Evolutionary conservation across 2,113 vertebrate genomes (phyloP).

Genomic region (Nothocercus julius): DNA sequence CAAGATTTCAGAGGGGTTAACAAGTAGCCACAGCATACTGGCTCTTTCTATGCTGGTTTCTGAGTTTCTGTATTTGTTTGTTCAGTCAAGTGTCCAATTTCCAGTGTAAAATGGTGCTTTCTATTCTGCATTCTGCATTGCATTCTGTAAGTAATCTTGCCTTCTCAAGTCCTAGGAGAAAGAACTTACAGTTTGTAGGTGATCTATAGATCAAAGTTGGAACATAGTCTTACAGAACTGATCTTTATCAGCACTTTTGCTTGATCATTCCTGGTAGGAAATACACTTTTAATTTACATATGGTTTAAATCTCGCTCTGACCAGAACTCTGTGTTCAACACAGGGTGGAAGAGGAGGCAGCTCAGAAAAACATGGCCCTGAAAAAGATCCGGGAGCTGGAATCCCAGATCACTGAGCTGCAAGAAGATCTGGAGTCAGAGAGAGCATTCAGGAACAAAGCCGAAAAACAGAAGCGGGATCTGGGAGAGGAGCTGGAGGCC

Average conservation of each 20-base stretch:
- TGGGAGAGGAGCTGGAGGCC: constrained; percentile 96
- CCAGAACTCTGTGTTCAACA: constrained; percentile 5
- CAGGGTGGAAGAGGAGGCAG: constrained; percentile 95
- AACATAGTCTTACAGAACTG: neutral
- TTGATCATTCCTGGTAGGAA: neutral
- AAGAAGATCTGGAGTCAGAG: constrained; percentile 96
- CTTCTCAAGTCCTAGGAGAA: neutral
- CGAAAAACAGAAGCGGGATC: constrained; percentile 94
- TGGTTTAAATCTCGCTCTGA: neutral
- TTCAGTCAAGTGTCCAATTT: neutral
- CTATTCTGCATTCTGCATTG: constrained; percentile 29
- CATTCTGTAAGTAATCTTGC: neutral
- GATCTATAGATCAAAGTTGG: neutral
- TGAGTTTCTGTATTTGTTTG: neutral
- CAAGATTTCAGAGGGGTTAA: neutral
- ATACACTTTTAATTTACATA: neutral
- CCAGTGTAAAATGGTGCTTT: constrained; percentile 18
- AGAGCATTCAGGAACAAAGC: constrained; percentile 88
- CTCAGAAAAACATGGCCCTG: constrained; percentile 93
- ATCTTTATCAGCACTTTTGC: neutral
- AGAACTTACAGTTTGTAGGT: neutral
- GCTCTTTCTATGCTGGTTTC: neutral
- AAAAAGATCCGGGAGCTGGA: constrained; percentile 97
- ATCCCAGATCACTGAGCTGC: constrained; percentile 93
- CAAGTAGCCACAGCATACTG: neutral